Conservation (phyloP, 2,797 vertebrate species). For the Bradypodion pumilum region DNA sequence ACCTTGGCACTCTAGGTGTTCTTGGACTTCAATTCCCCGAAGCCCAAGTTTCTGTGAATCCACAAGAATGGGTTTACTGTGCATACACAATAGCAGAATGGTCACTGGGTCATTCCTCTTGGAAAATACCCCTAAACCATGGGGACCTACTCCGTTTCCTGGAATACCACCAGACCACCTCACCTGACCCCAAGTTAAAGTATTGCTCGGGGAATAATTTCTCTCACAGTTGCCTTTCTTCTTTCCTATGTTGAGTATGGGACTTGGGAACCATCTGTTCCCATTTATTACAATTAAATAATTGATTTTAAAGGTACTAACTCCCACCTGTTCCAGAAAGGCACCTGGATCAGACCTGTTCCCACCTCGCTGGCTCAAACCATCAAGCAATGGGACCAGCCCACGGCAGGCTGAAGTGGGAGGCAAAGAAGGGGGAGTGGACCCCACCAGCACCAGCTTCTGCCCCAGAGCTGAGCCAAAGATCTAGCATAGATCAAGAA, state of each 20-base stretch:
- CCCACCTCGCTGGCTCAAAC: background rate
- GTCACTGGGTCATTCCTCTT: background rate
- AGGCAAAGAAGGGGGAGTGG: too few relatives aligned
- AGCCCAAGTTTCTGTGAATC: too few relatives aligned
- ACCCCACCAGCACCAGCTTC: background rate
- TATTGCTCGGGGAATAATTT: background rate
- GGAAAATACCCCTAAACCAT: background rate
- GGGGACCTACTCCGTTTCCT: background rate
- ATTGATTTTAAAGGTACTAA: too few relatives aligned
- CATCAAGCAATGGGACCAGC: background rate
- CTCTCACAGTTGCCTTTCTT: background rate
- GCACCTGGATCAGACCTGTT: background rate
- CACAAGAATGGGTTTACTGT: too few relatives aligned
- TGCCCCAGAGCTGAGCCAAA: background rate
- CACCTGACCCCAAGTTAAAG: too few relatives aligned
- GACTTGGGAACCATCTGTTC: background rate
- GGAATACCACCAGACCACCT: background rate
- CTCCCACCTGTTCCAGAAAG: background rate
- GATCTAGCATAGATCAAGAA: too few relatives aligned
- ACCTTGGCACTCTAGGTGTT: too few relatives aligned
- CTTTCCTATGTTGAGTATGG: conserved; percentile 21
- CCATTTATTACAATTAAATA: background rate
- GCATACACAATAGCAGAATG: too few relatives aligned
- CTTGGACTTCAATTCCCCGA: too few relatives aligned
- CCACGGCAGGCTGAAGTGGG: background rate